Base-by-base conservation (phyloP, 2,888 invertebrate genomes). In the Smittia sp. region DNA sequence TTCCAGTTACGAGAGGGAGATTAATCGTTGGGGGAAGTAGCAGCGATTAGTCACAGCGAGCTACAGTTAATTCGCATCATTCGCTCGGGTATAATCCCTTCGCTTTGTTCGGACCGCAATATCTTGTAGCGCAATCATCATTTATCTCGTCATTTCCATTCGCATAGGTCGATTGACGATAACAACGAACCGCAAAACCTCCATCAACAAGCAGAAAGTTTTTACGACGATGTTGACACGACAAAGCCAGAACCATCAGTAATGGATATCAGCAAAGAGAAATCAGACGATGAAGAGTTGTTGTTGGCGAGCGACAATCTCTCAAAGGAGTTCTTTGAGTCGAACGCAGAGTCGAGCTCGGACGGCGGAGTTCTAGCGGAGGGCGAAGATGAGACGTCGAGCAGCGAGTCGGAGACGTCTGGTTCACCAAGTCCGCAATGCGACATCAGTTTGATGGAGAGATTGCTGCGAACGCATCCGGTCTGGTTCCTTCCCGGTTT, bases 401-500 rank as follows among this genome's bases (percentile, higher is more conserved):
- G 87, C 77, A 87, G 86, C 27, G 87, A 87, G 79, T 86, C 86
- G 77, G 86, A 87, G 6, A 84, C 84, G 1, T 85, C 85, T 62
- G 85, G 84, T 76, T 79, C 81, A 70, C 78, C 79, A 72, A 88
- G 87, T 74, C 90, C 90, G 76, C 91, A 92, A 76, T 94, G 93
- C 81, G 92, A 91, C 84, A 90, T 94, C 79, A 90, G 91, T 22
- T 84, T 94, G 76, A 86, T 94, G 79, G 96, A 97, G 82, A 87
- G 96, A 76, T 87, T 97, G 77, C 90, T 94, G 79, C 87, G 94
- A 76, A 93, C 94, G 38, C 95, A 96, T 83, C 94, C 96, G 58
- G 93, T 98, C 78, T 98, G 98, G 98, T 96, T 94, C 82, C 86
- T 97, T 75, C 94, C 96, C 0, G 94, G 94, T 46, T 93, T 97